Conservation (phyloP, 2,113 vertebrate species). For the Thryonomys swinderianus region DNA sequence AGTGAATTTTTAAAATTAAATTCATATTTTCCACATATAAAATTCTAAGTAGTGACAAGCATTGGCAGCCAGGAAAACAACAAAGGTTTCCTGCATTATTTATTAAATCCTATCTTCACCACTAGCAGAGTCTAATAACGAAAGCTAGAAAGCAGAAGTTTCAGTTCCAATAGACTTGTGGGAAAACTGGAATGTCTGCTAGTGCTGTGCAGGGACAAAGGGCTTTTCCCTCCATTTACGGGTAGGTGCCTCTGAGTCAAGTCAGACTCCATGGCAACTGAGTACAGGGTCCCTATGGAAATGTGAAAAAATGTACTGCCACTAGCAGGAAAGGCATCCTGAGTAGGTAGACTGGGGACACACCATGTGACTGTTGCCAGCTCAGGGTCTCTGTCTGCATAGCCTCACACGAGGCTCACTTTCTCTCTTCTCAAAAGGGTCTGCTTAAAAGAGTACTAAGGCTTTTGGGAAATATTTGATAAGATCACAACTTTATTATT, state of each 20-base stretch:
- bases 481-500: slow-evolving; percentile 53
- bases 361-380: neutral
- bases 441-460: neutral
- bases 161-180: slow-evolving; percentile 53
- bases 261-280: slow-evolving; percentile 71
- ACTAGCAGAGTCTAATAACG: neutral
- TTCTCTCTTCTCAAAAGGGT: slow-evolving; percentile 21
- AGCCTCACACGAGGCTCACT: slow-evolving; percentile 45
- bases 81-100: slow-evolving; percentile 9
- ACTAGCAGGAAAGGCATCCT: slow-evolving; percentile 28
- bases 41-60: slow-evolving; percentile 11
- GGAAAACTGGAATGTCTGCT: slow-evolving; percentile 64
- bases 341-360: slow-evolving; percentile 19
- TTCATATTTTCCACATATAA: slow-evolving; percentile 45
- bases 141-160: slow-evolving; percentile 38
- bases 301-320: slow-evolving; percentile 66
- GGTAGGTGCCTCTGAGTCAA: slow-evolving; percentile 67
- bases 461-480: slow-evolving; percentile 39
- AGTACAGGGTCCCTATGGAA: slow-evolving; percentile 75
- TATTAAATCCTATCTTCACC: neutral
- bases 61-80: neutral
- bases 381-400: neutral
- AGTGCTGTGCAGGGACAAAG: slow-evolving; percentile 61
- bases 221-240: slow-evolving; percentile 54
- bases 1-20: slow-evolving; percentile 35